Base-by-base conservation (phyloP, 1,140 invertebrate genomes). In the Zaprionus taronus region DNA sequence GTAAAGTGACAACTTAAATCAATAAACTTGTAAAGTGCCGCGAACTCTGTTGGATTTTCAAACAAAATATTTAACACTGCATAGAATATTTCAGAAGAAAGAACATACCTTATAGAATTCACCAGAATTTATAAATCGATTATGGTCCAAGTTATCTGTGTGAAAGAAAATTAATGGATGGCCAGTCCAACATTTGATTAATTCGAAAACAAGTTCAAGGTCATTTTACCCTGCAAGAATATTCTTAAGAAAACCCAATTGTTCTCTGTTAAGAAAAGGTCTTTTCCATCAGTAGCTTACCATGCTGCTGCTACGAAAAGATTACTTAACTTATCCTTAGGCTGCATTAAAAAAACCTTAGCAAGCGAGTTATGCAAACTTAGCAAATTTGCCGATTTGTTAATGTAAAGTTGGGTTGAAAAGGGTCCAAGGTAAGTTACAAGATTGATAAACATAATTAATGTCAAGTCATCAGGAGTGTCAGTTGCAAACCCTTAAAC, bases 391-490 rank as follows among this genome's bases (percentile, higher is more conserved):
- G 61, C 53, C 61, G 49, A 63, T 63, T 63, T 63, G 47, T 63
- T 63, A 20, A 49, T 63, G 28, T 34, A 51, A 51, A 34, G 20
- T 15, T 22, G 17, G 12, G 17, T 31, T 22, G 49, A 63, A 62
- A 63, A 63, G 61, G 61, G 44, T 63, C 31, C 49, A 34, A 17
- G 26, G n/a, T 63, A 31, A 63, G 26, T 63, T 63, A 49, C 60
- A 63, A 49, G 26, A 49, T 63, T 63, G 60, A 26, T 51, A 34
- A 63, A 51, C 34, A 51, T 63, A 63, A 63, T 63, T 63, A 63
- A 53, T 63, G 28, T 51, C 47, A 49, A 63, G 47, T 51, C 28
- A 12, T 28, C 31, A 47, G 12, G 11, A 51, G 61, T 51, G 26
- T 28, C n/a, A 63, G 41, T 34, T 11, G 31, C 31, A 11, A 34